A percentile compares a stretch with the other conserved stretches of the same genome.
Evolutionary conservation across 2,113 vertebrate genomes (phyloP).

Genomic region (Edolisoma coerulescens): DNA sequence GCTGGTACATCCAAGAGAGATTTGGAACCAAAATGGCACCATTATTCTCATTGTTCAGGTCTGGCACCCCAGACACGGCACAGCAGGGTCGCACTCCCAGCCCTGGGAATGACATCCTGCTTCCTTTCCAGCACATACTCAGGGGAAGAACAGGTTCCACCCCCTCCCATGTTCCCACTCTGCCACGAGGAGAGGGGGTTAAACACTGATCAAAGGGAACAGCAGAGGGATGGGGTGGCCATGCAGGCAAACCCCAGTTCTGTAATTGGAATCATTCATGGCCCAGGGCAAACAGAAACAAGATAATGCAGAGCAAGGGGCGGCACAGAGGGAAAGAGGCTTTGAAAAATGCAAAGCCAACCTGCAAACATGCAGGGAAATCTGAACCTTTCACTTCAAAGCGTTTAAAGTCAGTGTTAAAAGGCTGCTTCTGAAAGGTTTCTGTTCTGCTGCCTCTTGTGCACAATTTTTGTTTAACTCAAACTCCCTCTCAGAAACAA

Average conservation of each 20-base stretch:
- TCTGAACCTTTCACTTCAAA: conserved; percentile 23
- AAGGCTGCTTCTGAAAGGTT: not conserved
- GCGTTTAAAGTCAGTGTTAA: not conserved
- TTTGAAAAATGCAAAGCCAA: conserved; percentile 34
- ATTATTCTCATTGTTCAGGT: not conserved
- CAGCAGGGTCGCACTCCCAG: not conserved
- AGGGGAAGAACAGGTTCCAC: not conserved
- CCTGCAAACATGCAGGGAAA: not conserved
- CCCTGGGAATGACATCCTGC: not conserved
- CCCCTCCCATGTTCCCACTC: not conserved
- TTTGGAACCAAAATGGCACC: not conserved
- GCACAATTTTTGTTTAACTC: conserved; percentile 2
- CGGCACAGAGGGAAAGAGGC: not conserved
- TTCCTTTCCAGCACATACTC: not conserved
- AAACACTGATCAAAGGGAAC: not conserved
- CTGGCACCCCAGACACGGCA: not conserved
- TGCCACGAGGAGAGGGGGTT: not conserved
- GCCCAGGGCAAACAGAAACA: not conserved
- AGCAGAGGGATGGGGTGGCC: not conserved
- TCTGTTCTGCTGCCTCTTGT: not conserved
- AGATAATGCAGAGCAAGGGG: not conserved
- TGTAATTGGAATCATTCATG: not conserved
- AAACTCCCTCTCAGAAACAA: not conserved
- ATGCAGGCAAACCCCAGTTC: not conserved
- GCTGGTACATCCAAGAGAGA: not conserved